Evolutionary conservation across 2,113 vertebrate genomes (phyloP), one percentile per base, ranked within the genome.

Genomic region (Cynopterus brachyotis): DNA sequence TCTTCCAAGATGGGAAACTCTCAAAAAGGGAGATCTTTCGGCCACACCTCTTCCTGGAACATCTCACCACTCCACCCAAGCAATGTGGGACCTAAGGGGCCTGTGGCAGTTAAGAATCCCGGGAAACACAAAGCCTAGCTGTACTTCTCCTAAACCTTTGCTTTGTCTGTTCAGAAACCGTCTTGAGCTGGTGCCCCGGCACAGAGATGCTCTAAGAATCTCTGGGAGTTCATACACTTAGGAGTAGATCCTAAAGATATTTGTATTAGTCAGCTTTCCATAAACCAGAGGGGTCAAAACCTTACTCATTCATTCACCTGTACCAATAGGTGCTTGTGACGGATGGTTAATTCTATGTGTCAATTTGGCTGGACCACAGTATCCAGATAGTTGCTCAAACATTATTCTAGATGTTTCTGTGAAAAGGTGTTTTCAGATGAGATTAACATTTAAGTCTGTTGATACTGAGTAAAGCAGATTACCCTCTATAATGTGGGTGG

Each of bases 131-230:
- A 82, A 96, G 67, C 22, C 79, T 30, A 32, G 28, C 16, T 67
- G 19, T 91, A 13, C 37, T 82, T 75, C 45, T 88, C 94, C 30
- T 45, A 70, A 91, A 95, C 78, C 22, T 73, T 94, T 42, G 19
- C 59, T 87, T 80, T 86, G 69, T 80, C 50, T 92, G 32, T 86
- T 87, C 37, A 70, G 87, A 89, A 95, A 85, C 30, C 17, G 37
- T 93, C 80, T 91, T 9, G 42, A 95, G 82, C 42, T 94, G 50
- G 5, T 40, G n/a, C 72, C 42, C 47, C 9, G 37, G 15, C 22
- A 67, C 12, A 79, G 62, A 95, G 50, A 32, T 59, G 37, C 53
- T 28, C 10, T 66, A 57, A 79, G 28, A 75, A 62, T 64, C 69
- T 94, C 9, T 6, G 35, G 40, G 35, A 87, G 70, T 26, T 32